Evolutionary conservation across 2,888 invertebrate genomes (phyloP).

Genomic region (Lasioglossum oenotherae): DNA sequence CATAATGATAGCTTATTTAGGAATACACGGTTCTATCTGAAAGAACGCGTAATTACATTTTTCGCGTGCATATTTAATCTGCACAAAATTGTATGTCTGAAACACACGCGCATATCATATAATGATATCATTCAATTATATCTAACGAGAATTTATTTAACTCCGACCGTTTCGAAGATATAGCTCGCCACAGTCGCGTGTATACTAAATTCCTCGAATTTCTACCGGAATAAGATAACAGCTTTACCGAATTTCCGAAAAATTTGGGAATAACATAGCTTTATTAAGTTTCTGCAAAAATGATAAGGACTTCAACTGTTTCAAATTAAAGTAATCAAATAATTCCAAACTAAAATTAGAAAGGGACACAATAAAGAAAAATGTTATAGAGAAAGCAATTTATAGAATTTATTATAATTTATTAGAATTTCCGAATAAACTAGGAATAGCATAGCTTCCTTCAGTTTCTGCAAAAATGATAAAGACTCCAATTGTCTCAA

Average conservation of each 20-base stretch:
- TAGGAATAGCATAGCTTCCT: neutral
- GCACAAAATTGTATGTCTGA: neutral
- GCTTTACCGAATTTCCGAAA: neutral
- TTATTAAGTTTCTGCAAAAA: neutral
- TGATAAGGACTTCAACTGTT: neutral
- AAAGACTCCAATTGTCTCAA: neutral
- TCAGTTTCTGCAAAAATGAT: neutral
- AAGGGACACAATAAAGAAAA: too few relatives aligned
- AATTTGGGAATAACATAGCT: neutral
- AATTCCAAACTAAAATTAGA: too few relatives aligned
- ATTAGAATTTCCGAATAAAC: neutral
- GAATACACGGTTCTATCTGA: neutral
- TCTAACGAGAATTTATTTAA: conserved; percentile 1
- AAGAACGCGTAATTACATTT: neutral
- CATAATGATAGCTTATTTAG: neutral
- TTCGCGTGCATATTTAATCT: neutral
- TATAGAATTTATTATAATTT: too few relatives aligned
- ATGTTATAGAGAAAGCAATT: too few relatives aligned
- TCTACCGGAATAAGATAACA: neutral
- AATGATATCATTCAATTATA: conserved; percentile 9
- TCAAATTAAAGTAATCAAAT: neutral
- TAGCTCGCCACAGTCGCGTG: neutral
- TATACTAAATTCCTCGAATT: neutral
- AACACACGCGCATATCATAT: neutral
- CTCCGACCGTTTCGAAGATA: neutral